Conservation (phyloP, 1,140 invertebrate genomes). For the Lepidurus arcticus region DNA sequence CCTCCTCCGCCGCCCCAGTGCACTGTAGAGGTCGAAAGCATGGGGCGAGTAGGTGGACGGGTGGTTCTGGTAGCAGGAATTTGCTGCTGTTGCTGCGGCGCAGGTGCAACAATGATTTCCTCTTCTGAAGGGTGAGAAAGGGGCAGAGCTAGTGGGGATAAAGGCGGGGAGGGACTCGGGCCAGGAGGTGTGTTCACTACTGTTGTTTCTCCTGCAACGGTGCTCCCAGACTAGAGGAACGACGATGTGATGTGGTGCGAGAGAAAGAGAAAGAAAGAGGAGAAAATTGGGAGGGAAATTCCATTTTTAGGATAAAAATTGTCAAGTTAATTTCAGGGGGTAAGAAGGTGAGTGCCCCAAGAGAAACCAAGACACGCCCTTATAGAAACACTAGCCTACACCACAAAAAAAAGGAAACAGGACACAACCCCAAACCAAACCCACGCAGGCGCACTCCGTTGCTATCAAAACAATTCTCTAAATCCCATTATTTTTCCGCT, state of each 20-base stretch:
- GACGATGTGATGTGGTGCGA: not conserved
- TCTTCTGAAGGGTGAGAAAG: conserved; percentile 35
- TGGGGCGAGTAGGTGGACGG: conserved; percentile 38
- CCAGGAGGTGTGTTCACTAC: conserved; percentile 4
- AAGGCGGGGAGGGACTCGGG: conserved; percentile 30
- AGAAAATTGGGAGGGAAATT: conserved; percentile 29
- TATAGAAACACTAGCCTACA: too few species aligned
- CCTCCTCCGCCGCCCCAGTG: not conserved
- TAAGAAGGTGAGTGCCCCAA: too few species aligned
- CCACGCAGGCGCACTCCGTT: too few species aligned
- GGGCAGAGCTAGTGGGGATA: conserved; percentile 34
- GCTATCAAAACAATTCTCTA: too few species aligned
- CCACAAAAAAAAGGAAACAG: too few species aligned
- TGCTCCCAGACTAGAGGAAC: conserved; percentile 25
- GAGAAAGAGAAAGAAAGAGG: conserved; percentile 30
- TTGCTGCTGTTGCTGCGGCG: not conserved
- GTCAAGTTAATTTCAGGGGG: too few species aligned
- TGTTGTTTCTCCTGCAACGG: conserved; percentile 29
- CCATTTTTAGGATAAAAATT: too few species aligned
- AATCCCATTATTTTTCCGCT: too few species aligned
- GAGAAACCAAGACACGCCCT: too few species aligned
- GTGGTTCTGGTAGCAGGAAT: not conserved
- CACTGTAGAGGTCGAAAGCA: conserved; percentile 25
- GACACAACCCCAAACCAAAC: too few species aligned
- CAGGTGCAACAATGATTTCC: not conserved